Conservation (phyloP, 2,113 vertebrate genomes). For the Taxidea taxus region DNA sequence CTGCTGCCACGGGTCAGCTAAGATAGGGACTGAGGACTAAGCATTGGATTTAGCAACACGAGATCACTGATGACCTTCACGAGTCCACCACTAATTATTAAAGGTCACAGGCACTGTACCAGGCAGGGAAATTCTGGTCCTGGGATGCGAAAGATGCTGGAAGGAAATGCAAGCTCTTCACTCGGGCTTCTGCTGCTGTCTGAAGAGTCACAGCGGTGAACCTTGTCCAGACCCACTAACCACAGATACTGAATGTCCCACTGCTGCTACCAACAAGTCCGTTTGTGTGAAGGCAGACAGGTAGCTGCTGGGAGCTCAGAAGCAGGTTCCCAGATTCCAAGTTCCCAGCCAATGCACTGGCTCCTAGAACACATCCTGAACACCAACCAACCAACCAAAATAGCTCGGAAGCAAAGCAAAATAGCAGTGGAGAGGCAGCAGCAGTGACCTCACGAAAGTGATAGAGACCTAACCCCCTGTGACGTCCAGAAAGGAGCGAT, state of each 20-base stretch:
- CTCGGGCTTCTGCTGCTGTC: neutral
- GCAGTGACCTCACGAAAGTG: neutral
- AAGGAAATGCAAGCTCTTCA: neutral
- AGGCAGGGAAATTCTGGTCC: neutral
- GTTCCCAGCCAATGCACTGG: neutral
- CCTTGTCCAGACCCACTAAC: neutral
- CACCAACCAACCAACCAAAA: neutral
- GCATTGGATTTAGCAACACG: neutral
- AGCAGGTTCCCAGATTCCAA: neutral
- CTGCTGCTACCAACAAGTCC: neutral
- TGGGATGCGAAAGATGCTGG: neutral
- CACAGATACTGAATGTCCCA: rapidly evolving
- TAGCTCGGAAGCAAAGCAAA: neutral
- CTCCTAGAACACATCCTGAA: neutral
- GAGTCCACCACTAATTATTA: neutral
- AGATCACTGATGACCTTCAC: neutral
- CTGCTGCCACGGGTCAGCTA: neutral
- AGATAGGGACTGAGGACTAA: neutral
- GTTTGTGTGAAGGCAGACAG: neutral
- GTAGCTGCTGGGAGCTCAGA: neutral
- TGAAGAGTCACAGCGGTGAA: neutral
- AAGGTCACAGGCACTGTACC: neutral
- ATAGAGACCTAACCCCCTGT: neutral
- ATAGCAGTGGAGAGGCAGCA: neutral
- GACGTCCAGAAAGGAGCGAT: neutral